A percentile compares a stretch with the other conserved stretches of the same genome.
phyloP scores from a whole-genome alignment of 2,888 invertebrate genomes.

The Agriopis aurantiaria region DNA sequence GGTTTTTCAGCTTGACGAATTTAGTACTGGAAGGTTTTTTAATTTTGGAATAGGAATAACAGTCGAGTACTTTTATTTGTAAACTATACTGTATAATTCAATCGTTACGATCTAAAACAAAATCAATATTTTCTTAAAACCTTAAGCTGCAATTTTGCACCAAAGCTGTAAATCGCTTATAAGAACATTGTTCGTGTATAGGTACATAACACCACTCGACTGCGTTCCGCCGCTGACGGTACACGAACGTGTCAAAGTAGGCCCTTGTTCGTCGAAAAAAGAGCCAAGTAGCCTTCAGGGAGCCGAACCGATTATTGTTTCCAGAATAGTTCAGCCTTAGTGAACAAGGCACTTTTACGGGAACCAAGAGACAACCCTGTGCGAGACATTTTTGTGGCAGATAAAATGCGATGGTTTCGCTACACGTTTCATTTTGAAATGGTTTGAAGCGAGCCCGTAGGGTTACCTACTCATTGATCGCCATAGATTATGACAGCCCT shows the following conservation, averaged over 20 bases:
- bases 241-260: slow-evolving; percentile 45
- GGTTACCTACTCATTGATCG: slow-evolving; percentile 26
- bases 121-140: background rate
- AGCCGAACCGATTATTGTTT: slow-evolving; percentile 36
- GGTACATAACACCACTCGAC: slow-evolving; percentile 22
- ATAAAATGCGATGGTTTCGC: slow-evolving; percentile 29
- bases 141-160: slow-evolving; percentile 5
- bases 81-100: too few relatives aligned
- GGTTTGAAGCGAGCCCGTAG: slow-evolving; percentile 8
- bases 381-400: slow-evolving; percentile 24
- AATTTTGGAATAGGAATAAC: background rate
- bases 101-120: background rate
- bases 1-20: background rate
- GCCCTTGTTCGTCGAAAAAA: slow-evolving; percentile 29
- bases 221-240: slow-evolving; percentile 36
- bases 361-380: slow-evolving; percentile 27
- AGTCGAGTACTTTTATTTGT: too few relatives aligned
- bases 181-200: slow-evolving; percentile 16
- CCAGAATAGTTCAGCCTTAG: slow-evolving; percentile 29
- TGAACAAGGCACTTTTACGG: slow-evolving; percentile 26
- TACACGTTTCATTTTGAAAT: slow-evolving; percentile 28
- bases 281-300: slow-evolving; percentile 35
- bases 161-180: slow-evolving; percentile 9
- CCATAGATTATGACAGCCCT: slow-evolving; percentile 38
- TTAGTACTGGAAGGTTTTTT: background rate